Percentiles rank a stretch among this genome's conserved stretches.
Evolutionary conservation across 2,888 invertebrate species (phyloP).

Genomic region (Gymnosoma rotundatum): DNA sequence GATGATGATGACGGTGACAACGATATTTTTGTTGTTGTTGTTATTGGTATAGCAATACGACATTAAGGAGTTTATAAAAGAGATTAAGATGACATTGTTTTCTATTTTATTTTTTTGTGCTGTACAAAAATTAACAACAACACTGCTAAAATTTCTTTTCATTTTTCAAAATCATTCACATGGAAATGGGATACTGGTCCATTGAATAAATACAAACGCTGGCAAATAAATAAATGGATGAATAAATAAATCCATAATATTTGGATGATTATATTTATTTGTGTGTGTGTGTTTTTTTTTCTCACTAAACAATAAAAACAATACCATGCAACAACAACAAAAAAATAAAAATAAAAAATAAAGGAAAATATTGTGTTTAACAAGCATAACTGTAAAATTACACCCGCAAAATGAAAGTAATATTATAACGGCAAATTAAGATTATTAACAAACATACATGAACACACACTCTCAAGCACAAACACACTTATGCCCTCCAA

Average conservation of each 20-base stretch:
- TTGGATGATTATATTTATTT: slow-evolving; percentile 47
- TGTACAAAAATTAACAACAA: neutral
- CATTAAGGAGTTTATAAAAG: slow-evolving; percentile 39
- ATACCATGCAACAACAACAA: neutral
- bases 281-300: slow-evolving; percentile 12
- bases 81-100: slow-evolving; percentile 61
- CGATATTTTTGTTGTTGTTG: neutral
- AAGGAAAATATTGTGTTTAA: slow-evolving; percentile 35
- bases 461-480: neutral
- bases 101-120: neutral
- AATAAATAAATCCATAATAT: slow-evolving; percentile 55
- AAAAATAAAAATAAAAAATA: neutral
- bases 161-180: slow-evolving; percentile 55
- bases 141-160: slow-evolving; percentile 17
- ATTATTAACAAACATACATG: neutral
- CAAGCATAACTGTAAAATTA: slow-evolving; percentile 68
- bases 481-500: neutral
- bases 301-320: slow-evolving; percentile 45
- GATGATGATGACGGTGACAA: neutral
- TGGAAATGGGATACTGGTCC: slow-evolving; percentile 66
- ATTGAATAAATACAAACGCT: slow-evolving; percentile 60
- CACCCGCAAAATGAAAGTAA: slow-evolving; percentile 63
- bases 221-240: slow-evolving; percentile 52
- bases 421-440: slow-evolving; percentile 46
- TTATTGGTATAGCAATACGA: slow-evolving; percentile 37